Percentiles rank a stretch among this genome's conserved stretches.
Conservation (phyloP, 2,113 vertebrate species). For the Ceyx margarethae region DNA sequence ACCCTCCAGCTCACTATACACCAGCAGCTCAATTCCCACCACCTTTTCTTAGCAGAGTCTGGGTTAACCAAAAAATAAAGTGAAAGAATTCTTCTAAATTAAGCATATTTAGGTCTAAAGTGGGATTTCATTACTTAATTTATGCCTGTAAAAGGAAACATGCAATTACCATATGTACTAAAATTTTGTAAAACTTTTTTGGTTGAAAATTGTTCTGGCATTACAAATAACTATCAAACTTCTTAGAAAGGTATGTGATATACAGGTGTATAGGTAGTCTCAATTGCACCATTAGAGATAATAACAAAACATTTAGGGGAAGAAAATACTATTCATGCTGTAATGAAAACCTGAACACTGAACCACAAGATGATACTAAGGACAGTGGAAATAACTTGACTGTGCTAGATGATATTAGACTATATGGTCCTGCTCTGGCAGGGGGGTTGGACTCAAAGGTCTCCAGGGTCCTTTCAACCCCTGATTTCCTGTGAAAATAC, state of each 20-base stretch:
- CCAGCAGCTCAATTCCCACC: not conserved
- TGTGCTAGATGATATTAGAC: too few relatives aligned
- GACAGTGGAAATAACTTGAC: not conserved
- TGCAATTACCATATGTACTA: not conserved
- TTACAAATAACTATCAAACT: not conserved
- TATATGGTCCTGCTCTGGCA: too few relatives aligned
- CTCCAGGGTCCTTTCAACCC: too few relatives aligned
- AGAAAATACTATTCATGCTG: not conserved
- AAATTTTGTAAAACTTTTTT: not conserved
- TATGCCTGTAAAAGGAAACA: not conserved
- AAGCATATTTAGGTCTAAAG: not conserved
- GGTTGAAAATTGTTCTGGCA: not conserved
- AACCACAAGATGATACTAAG: not conserved
- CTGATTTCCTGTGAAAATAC: not conserved
- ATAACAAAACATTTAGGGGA: not conserved
- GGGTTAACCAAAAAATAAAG: not conserved
- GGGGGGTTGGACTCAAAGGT: too few relatives aligned
- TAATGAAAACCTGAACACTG: not conserved
- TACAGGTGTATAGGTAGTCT: not conserved
- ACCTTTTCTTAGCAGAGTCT: not conserved
- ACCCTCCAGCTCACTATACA: not conserved
- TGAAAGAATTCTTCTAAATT: not conserved
- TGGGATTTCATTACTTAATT: not conserved
- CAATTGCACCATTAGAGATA: not conserved
- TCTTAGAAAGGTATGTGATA: not conserved